phyloP scores from a whole-genome alignment of 2,797 vertebrate species.

The Siniperca scherzeri region DNA sequence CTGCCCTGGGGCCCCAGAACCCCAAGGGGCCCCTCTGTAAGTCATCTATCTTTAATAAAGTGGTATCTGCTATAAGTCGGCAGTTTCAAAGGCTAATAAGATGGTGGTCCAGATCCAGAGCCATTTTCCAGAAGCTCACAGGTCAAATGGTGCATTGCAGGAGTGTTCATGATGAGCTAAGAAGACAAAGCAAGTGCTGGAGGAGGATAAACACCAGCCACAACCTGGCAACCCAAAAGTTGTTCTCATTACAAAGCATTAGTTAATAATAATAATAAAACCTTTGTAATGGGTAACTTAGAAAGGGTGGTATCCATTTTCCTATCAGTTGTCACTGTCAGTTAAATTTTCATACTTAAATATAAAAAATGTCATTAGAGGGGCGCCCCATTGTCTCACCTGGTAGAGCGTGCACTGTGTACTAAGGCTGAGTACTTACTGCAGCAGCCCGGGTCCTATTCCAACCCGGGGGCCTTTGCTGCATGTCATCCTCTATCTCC shows the following conservation, averaged over 20 bases:
- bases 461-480: too few species aligned
- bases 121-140: slow-evolving; percentile 10
- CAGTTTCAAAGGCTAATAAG: not conserved
- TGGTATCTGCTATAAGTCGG: not conserved
- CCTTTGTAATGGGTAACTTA: not conserved
- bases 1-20: not conserved
- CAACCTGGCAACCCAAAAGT: not conserved
- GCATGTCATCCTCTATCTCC: too few species aligned
- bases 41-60: not conserved
- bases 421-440: too few species aligned
- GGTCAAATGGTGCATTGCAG: not conserved
- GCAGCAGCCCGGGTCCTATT: too few species aligned
- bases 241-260: not conserved
- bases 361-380: not conserved
- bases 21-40: not conserved
- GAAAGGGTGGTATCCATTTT: not conserved
- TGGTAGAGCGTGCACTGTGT: too few species aligned
- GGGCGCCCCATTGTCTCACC: too few species aligned
- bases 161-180: not conserved
- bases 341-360: not conserved
- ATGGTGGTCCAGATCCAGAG: not conserved
- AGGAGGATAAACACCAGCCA: not conserved
- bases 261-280: not conserved
- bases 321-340: not conserved
- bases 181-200: not conserved